Percentiles rank a stretch among this genome's conserved stretches.
Conservation (phyloP, 2,888 invertebrate species). For the Drosophila nr. perissopoda region DNA sequence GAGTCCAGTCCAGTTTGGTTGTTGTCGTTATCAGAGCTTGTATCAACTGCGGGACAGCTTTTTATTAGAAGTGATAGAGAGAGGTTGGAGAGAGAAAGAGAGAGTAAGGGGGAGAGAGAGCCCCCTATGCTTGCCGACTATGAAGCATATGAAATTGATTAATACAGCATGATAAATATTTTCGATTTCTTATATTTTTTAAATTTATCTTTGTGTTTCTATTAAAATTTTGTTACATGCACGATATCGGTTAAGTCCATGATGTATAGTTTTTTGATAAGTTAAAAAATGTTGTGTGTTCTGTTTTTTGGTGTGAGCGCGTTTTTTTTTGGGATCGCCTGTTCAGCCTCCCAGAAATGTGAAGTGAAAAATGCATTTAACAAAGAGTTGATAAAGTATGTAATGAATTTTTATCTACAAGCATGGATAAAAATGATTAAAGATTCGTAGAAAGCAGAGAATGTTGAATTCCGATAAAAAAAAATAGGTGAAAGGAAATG, state of each 20-base stretch:
- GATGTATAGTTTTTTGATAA: slow-evolving; percentile 70
- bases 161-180: slow-evolving; percentile 76
- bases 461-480: slow-evolving; percentile 6
- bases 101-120: neutral
- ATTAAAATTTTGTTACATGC: slow-evolving; percentile 36
- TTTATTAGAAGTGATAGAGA: slow-evolving; percentile 38
- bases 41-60: slow-evolving; percentile 70
- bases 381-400: slow-evolving; percentile 22
- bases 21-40: slow-evolving; percentile 61
- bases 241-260: slow-evolving; percentile 66
- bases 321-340: slow-evolving; percentile 22
- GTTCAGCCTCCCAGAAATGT: slow-evolving; percentile 12
- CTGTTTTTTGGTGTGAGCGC: neutral
- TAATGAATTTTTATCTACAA: slow-evolving; percentile 39
- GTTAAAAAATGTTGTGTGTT: slow-evolving; percentile 12
- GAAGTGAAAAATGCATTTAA: slow-evolving; percentile 33
- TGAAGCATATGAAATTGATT: slow-evolving; percentile 74
- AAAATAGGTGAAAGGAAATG: neutral
- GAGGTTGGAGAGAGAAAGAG: neutral
- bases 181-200: slow-evolving; percentile 45
- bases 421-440: slow-evolving; percentile 27
- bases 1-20: slow-evolving; percentile 5
- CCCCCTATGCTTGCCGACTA: slow-evolving; percentile 21
- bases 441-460: slow-evolving; percentile 33
- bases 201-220: slow-evolving; percentile 36